Evolutionary conservation across 2,797 vertebrate genomes (phyloP).

Genomic region (Anableps anableps): DNA sequence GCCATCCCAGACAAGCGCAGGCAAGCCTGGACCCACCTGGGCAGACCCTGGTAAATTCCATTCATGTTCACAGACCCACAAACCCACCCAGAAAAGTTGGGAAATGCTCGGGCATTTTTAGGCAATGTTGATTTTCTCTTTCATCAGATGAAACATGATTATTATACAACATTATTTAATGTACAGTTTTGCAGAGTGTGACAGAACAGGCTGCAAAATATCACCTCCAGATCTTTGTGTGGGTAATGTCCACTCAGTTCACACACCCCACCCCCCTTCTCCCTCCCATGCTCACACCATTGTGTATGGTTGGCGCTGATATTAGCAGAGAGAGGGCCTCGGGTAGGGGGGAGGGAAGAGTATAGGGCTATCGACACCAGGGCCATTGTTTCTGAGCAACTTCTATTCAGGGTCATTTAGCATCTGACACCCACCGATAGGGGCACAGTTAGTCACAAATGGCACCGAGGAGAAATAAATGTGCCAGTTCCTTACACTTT

Average conservation of each 20-base stretch:
- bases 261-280: constrained; percentile 26
- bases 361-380: constrained; percentile 74
- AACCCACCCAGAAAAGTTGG: constrained; percentile 12
- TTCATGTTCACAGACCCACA: constrained; percentile 63
- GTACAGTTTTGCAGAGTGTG: not conserved
- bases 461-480: constrained; percentile 69
- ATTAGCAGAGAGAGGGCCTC: constrained; percentile 48
- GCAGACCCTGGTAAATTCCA: constrained; percentile 78
- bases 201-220: constrained; percentile 36
- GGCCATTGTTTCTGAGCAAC: constrained; percentile 76
- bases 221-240: constrained; percentile 42
- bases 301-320: constrained; percentile 65
- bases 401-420: constrained; percentile 82
- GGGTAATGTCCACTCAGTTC: constrained; percentile 48
- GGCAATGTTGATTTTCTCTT: not conserved
- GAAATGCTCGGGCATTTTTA: constrained; percentile 18
- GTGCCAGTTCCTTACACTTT: constrained; percentile 63
- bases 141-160: not conserved
- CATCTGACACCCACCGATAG: constrained; percentile 81
- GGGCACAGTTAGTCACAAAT: constrained; percentile 74
- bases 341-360: constrained; percentile 65
- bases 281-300: constrained; percentile 45
- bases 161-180: not conserved
- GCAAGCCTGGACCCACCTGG: constrained; percentile 78
- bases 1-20: constrained; percentile 70